phyloP scores from a whole-genome alignment of 2,888 invertebrate genomes.

The Pristionchus arcanus region DNA sequence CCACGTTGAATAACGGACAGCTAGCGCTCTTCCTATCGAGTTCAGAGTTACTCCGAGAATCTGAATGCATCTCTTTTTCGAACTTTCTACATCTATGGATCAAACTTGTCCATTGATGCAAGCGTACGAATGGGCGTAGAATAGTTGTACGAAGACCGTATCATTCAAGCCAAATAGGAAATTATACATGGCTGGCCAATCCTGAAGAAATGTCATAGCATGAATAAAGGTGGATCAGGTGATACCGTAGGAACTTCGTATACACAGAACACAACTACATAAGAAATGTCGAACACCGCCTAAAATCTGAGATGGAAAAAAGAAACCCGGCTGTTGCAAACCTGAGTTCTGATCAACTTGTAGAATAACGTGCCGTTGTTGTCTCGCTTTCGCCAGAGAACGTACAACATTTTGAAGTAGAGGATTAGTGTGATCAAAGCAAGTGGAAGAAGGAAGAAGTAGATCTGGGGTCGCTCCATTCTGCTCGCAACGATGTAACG shows the following conservation, averaged over 20 bases:
- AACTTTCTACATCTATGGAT: rapidly evolving
- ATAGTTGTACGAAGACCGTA: neutral
- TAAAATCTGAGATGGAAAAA: neutral
- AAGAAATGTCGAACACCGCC: constrained; percentile 7
- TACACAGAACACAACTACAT: neutral
- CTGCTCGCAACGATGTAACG: neutral
- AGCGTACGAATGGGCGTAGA: neutral
- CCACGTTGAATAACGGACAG: neutral
- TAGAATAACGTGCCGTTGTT: neutral
- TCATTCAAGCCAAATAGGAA: neutral
- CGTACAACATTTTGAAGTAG: neutral
- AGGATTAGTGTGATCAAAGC: neutral
- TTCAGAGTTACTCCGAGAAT: constrained; percentile 2
- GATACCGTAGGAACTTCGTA: neutral
- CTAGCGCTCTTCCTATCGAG: neutral
- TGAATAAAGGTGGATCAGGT: neutral
- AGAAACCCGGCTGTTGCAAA: neutral
- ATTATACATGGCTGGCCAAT: neutral
- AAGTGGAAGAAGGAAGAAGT: constrained; percentile 3
- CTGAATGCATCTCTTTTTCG: neutral
- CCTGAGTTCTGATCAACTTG: neutral
- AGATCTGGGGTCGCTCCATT: constrained; percentile 26
- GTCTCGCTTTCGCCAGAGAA: neutral
- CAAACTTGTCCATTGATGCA: constrained; percentile 33
- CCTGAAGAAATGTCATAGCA: neutral